phyloP scores from a whole-genome alignment of 2,113 vertebrate species.

The Zingel zingel region DNA sequence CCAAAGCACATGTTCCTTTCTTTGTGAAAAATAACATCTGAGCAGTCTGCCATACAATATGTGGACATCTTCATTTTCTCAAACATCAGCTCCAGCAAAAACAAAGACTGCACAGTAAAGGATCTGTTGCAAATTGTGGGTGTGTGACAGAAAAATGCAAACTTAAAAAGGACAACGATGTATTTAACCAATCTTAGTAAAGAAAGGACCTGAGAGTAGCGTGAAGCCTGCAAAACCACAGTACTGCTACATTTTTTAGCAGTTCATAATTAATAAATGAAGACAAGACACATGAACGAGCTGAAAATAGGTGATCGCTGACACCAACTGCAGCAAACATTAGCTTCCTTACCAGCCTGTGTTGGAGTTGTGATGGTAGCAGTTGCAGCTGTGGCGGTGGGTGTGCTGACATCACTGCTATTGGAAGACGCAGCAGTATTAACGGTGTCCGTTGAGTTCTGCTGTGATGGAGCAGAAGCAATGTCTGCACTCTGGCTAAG shows the following conservation, averaged over 20 bases:
- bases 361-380: conserved; percentile 49
- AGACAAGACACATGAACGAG: conserved; percentile 22
- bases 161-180: neutral
- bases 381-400: neutral
- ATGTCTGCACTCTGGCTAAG: conserved; percentile 51
- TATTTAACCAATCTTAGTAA: neutral
- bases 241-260: conserved; percentile 30
- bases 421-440: conserved; percentile 62
- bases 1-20: neutral
- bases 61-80: neutral
- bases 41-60: conserved; percentile 28
- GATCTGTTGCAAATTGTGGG: neutral
- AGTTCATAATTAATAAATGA: conserved; percentile 46
- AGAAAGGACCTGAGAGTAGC: neutral
- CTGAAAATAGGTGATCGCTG: conserved; percentile 26
- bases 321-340: neutral
- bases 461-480: neutral
- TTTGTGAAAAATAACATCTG: conserved; percentile 45
- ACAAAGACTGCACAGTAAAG: neutral
- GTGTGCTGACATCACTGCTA: conserved; percentile 45
- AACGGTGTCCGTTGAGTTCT: conserved; percentile 59
- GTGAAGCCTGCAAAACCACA: neutral
- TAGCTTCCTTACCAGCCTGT: conserved; percentile 71
- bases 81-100: neutral
- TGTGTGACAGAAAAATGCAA: neutral